A percentile compares a stretch with the other conserved stretches of the same genome.
phyloP scores from a whole-genome alignment of 2,888 invertebrate genomes.

The Athripsodes cinereus region DNA sequence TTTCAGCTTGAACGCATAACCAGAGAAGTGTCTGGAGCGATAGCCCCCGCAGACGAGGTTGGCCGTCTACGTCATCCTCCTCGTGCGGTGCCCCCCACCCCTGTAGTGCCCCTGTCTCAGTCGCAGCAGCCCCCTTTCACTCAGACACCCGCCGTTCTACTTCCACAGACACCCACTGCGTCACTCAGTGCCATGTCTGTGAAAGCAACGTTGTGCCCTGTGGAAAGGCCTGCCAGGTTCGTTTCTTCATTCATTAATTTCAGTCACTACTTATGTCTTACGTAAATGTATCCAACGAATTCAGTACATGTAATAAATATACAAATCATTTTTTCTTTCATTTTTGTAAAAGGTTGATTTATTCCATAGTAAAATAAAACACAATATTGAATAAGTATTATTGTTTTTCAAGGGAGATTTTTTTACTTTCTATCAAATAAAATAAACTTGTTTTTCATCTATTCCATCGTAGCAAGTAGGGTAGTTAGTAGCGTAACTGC shows the following conservation, averaged over 20 bases:
- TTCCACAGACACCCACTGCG: conserved; percentile 26
- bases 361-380: background rate
- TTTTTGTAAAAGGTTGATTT: background rate
- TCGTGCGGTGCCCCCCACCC: background rate
- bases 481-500: too few relatives aligned
- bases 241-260: background rate
- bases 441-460: too few relatives aligned
- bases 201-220: conserved; percentile 36
- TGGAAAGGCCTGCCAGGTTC: conserved; percentile 30
- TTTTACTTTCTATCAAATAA: too few relatives aligned
- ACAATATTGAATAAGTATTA: too few relatives aligned
- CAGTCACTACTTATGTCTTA: background rate
- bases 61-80: conserved; percentile 12
- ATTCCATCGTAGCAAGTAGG: too few relatives aligned
- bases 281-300: too few relatives aligned
- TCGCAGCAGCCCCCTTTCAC: conserved; percentile 13
- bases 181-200: conserved; percentile 33
- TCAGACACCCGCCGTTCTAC: background rate
- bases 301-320: background rate
- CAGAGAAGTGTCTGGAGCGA: conserved; percentile 31
- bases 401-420: too few relatives aligned
- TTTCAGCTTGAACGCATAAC: conserved; percentile 37
- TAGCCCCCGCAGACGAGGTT: conserved; percentile 21
- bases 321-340: background rate
- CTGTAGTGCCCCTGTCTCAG: conserved; percentile 23